Percentiles rank a stretch among this genome's conserved stretches.
Conservation (phyloP, 37 sponge, comb jelly and placozoan species). For the Mnemiopsis leidyi region DNA sequence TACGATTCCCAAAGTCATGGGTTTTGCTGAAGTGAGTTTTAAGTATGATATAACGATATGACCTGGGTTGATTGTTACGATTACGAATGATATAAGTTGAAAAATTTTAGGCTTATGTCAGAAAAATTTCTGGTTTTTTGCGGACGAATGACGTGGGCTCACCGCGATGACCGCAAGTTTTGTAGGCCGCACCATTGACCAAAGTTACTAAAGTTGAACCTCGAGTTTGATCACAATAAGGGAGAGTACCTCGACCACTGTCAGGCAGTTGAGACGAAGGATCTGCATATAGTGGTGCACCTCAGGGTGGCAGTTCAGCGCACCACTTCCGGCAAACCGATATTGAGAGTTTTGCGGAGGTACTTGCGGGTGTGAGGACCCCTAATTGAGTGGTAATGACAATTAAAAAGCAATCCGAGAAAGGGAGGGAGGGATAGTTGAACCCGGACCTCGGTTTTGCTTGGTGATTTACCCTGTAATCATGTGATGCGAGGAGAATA, state of each 20-base stretch:
- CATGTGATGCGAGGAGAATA: not conserved
- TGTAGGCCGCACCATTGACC: not conserved
- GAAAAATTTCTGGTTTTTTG: no score
- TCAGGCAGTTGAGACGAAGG: not conserved
- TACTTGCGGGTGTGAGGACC: not conserved
- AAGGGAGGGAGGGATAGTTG: not conserved
- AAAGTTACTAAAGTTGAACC: not conserved
- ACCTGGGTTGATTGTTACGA: no score
- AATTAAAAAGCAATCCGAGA: not conserved
- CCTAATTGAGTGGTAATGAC: not conserved
- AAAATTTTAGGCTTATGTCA: no score
- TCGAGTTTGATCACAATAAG: no score
- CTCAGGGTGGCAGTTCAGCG: not conserved
- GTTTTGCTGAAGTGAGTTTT: slow-evolving; percentile 32
- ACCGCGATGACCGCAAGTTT: not conserved
- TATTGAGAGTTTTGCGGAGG: not conserved
- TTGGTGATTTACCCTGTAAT: not conserved
- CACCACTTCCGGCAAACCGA: not conserved
- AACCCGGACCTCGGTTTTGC: no score
- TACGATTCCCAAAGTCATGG: slow-evolving; percentile 15
- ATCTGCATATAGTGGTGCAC: not conserved
- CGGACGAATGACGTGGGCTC: no score
- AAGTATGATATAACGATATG: not conserved
- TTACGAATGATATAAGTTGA: no score
- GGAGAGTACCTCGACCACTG: not conserved